Percentiles rank a stretch among this genome's conserved stretches.
Conservation (phyloP, 2,888 invertebrate genomes). For the Pollenia amentaria region DNA sequence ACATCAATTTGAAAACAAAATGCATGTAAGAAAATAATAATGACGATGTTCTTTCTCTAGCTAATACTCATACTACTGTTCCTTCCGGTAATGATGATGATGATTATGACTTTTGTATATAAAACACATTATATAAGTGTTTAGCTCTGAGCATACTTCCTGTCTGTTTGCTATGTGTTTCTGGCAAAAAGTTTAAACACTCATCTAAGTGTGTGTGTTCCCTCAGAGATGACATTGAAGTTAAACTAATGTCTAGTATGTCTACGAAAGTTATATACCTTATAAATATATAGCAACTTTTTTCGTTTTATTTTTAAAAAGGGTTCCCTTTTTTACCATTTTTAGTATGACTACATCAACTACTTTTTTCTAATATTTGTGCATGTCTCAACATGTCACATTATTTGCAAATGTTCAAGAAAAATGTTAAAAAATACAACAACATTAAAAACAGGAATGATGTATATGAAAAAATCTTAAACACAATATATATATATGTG, state of each 20-base stretch:
- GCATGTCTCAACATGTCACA: slow-evolving; percentile 72
- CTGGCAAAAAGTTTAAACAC: background rate
- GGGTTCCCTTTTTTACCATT: slow-evolving; percentile 34
- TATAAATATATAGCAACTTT: slow-evolving; percentile 6
- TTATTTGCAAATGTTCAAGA: slow-evolving; percentile 67
- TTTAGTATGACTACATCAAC: slow-evolving; percentile 3
- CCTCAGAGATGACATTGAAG: slow-evolving; percentile 68
- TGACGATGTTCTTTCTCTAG: slow-evolving; percentile 14
- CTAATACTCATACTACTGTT: slow-evolving; percentile 11
- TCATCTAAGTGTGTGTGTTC: background rate
- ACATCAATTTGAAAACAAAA: slow-evolving; percentile 56
- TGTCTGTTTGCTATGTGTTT: slow-evolving; percentile 23
- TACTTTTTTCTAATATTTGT: slow-evolving; percentile 62
- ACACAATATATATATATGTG: slow-evolving; percentile 38
- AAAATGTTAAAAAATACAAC: slow-evolving; percentile 39
- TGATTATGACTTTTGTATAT: slow-evolving; percentile 35
- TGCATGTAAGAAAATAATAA: slow-evolving; percentile 42
- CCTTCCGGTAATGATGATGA: slow-evolving; percentile 44
- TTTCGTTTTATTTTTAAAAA: slow-evolving; percentile 37
- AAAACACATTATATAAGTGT: slow-evolving; percentile 34
- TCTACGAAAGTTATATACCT: slow-evolving; percentile 65
- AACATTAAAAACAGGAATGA: slow-evolving; percentile 24
- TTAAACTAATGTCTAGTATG: slow-evolving; percentile 67
- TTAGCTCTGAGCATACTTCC: slow-evolving; percentile 59
- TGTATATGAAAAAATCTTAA: background rate